Base-by-base conservation (phyloP, 2,888 invertebrate species). In the Agriopis leucophaearia region DNA sequence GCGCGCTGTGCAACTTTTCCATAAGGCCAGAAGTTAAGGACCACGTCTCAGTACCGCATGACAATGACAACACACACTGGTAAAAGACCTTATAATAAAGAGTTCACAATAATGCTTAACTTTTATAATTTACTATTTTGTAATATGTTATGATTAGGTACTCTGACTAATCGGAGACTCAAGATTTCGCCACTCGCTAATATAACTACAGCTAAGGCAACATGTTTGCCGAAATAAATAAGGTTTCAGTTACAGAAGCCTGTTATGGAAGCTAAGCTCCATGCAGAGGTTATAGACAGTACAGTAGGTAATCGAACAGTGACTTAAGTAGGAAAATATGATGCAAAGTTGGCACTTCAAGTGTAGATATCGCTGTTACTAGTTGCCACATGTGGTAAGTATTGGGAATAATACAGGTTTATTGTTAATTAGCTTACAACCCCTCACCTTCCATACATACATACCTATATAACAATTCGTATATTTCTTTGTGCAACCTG, bases 221-320 rank as follows among this genome's bases (percentile, higher is more conserved):
- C 63, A 44, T 70, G 68, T 68, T 65, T 57, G 35, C 54, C 13
- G 55, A 66, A 70, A 77, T 78, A 81, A 79, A 78, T 76, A 81
- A 69, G 74, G 75, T 78, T 74, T 77, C 56, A 74, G 78, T 77
- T 76, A 73, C 74, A 75, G 75, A 77, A 79, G 74, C 76, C 76
- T 79, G 82, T 86, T 80, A 81, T 75, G 73, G 69, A 73, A 77
- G 82, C 79, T 80, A 81, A 87, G 82, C 76, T 80, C 77, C 76
- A 71, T 78, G 78, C 76, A 74, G 79, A 82, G 84, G 86, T 87
- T 81, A 81, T 64, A n/a, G 44, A 35, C 54, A 35, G 61, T 38
- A 52, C 52, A 38, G 9, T 62, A 61, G 15, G 4, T 58, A 42
- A 45, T 80, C 75, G 78, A 83, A 81, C 62, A 73, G 78, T 74